Evolutionary conservation across 1,140 invertebrate species (phyloP).

Genomic region (Trinorchestia longiramus): DNA sequence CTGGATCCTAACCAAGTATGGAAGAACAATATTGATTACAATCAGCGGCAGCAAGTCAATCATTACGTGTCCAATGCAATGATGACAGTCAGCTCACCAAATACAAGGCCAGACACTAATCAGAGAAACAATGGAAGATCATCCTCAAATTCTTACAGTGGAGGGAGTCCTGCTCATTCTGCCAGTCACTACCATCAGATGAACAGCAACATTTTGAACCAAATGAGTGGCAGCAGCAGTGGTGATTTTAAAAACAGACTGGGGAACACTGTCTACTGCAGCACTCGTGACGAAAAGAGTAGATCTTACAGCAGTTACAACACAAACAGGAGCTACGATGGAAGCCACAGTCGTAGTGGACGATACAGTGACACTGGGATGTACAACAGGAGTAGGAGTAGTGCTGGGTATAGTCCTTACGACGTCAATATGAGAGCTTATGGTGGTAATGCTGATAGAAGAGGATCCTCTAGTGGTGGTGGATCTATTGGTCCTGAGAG

Average conservation of each 20-base stretch:
- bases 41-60: background rate
- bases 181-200: constrained; percentile 44
- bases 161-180: background rate
- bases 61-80: constrained; percentile 4
- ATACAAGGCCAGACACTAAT: background rate
- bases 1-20: constrained; percentile 26
- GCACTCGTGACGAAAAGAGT: constrained; percentile 8
- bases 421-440: background rate
- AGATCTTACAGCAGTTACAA: background rate
- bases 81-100: background rate
- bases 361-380: background rate
- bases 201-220: constrained; percentile 18
- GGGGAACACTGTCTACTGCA: background rate
- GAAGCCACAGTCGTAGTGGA: background rate
- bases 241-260: background rate
- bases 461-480: background rate
- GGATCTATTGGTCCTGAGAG: background rate
- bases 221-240: constrained; percentile 12
- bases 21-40: constrained; percentile 29
- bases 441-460: background rate
- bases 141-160: background rate
- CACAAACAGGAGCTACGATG: background rate
- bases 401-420: background rate
- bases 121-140: background rate
- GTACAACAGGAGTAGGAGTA: background rate